Evolutionary conservation across 2,797 vertebrate genomes (phyloP).

Genomic region (Peromyscus melanophrys): DNA sequence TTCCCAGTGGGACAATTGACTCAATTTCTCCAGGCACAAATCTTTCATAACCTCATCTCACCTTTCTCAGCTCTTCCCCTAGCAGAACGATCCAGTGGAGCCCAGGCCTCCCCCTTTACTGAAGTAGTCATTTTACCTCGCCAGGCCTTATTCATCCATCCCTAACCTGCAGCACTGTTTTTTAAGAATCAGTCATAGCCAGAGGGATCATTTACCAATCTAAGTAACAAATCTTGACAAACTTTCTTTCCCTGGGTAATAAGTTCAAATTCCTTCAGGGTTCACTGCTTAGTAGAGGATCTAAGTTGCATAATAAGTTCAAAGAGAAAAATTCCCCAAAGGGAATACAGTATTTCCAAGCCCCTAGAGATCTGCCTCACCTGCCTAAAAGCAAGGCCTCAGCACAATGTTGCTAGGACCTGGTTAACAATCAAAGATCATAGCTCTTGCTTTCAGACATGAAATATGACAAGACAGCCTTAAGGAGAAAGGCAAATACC

Average conservation of each 20-base stretch:
- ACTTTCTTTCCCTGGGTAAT: constrained; percentile 60
- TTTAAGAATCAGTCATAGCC: constrained; percentile 60
- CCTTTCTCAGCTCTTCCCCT: constrained; percentile 35
- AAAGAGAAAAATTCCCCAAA: constrained; percentile 66
- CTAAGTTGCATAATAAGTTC: constrained; percentile 56
- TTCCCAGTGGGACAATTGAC: constrained; percentile 75
- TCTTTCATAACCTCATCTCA: constrained; percentile 71
- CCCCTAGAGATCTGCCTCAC: neutral
- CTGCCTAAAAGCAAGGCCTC: neutral
- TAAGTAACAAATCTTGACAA: constrained; percentile 67
- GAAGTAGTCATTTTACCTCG: constrained; percentile 74
- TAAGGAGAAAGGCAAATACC: constrained; percentile 38
- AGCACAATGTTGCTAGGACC: constrained; percentile 20
- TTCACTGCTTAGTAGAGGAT: constrained; percentile 60
- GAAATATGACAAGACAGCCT: constrained; percentile 38
- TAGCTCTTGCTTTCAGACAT: constrained; percentile 29
- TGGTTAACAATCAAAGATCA: constrained; percentile 46
- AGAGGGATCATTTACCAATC: constrained; percentile 57
- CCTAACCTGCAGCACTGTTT: constrained; percentile 47
- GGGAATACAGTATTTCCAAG: neutral
- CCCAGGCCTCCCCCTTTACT: constrained; percentile 4
- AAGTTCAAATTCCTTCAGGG: constrained; percentile 70
- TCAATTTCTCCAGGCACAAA: constrained; percentile 78
- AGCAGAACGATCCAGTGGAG: constrained; percentile 33
- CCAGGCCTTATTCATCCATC: constrained; percentile 49